Base-by-base conservation (phyloP, 2,888 invertebrate species). In the Hirudinaria manillensis region DNA sequence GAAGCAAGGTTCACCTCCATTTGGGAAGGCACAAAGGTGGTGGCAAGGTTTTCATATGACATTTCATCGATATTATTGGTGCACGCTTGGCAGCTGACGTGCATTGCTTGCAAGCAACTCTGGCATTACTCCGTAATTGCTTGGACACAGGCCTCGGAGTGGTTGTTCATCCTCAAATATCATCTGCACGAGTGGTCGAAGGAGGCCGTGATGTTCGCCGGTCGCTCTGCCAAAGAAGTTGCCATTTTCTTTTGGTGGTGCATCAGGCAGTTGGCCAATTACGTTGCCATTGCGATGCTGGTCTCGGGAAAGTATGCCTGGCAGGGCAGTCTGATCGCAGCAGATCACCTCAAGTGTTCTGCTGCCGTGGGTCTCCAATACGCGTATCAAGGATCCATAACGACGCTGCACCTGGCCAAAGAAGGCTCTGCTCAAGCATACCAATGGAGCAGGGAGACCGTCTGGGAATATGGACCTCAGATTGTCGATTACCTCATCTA, bases 121-220 rank as follows among this genome's bases (percentile, higher is more conserved):
- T 73, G 73, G 73, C 32, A 56, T 24, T 73, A 29, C 34, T 61
- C 45, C 7, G 27, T 61, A 36, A 24, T 65, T 4, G 56, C 55
- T 21, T 73, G 55, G n/a, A 34, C 32, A 29, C 24, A 73, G 2
- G 24, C 73, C 13, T 73, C 56, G 24, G 32, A 73, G 36, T 36
- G 29, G 7, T 65, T 65, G 36, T 24, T 38, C 19, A 45, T 36
- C 4, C 29, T 65, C 36, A 73, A 73, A 27, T 13, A 32, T 0
- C 56, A 65, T 34, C 61, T 53, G n/a, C 29, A 73, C 65, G 38
- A 56, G n/a, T n/a, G 55, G 19, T 73, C 73, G 7, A 73, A 73
- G 34, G 53, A 72, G 21, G 55, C 55, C 10, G 27, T 72, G 21
- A 27, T 51, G 6, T n/a, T 51, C 34, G 27, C 27, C 1, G 24